Evolutionary conservation across 2,113 vertebrate genomes (phyloP).

Genomic region (Meles meles): DNA sequence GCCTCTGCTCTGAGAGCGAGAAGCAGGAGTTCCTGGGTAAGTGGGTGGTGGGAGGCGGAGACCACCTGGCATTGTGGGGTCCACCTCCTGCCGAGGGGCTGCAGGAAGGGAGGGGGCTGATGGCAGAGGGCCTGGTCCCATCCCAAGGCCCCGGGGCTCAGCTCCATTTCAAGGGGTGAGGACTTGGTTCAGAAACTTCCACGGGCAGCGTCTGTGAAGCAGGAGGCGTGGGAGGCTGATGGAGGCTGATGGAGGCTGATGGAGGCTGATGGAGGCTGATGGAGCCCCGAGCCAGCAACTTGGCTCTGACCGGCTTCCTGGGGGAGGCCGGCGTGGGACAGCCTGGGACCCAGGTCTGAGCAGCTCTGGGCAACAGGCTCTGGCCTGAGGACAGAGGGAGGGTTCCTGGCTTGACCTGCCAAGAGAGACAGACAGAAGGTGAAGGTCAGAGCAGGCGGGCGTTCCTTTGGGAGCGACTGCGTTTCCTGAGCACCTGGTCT

Average conservation of each 20-base stretch:
- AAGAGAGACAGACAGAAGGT: neutral
- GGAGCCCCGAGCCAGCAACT: too few relatives aligned
- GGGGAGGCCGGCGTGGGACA: fast-evolving
- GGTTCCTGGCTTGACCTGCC: neutral
- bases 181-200: neutral
- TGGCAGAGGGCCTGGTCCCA: neutral
- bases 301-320: neutral
- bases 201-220: fast-evolving
- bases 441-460: neutral
- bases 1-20: conserved; percentile 61
- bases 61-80: neutral
- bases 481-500: neutral
- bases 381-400: neutral
- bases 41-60: neutral
- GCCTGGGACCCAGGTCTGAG: neutral
- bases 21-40: conserved; percentile 74
- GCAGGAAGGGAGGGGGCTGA: neutral
- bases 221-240: neutral
- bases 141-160: neutral
- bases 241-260: too few relatives aligned
- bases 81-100: neutral
- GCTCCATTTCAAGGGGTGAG: neutral
- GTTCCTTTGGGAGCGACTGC: fast-evolving
- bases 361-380: neutral
- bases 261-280: too few relatives aligned